Conservation (phyloP, 35 echinoderm and acorn worm genomes). For the Acanthaster planci region DNA sequence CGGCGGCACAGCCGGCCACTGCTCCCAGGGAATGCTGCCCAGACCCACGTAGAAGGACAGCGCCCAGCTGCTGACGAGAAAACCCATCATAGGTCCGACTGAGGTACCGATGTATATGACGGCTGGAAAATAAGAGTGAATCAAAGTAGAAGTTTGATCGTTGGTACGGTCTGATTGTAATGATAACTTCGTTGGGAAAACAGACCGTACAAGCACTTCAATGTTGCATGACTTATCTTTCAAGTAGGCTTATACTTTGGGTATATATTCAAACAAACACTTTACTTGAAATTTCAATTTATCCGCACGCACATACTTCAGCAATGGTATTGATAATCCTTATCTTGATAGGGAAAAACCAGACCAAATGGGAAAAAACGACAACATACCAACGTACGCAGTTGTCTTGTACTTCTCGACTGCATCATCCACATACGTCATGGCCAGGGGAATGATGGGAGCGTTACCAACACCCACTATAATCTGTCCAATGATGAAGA, state of each 20-base stretch:
- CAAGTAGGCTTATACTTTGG: too few relatives aligned
- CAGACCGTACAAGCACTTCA: too few relatives aligned
- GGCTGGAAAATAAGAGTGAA: constrained; percentile 29
- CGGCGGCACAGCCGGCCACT: constrained; percentile 41
- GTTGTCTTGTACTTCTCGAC: constrained; percentile 37
- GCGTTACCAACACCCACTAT: constrained; percentile 49
- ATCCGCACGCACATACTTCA: too few relatives aligned
- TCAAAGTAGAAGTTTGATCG: neutral
- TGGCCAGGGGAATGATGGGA: constrained; percentile 44
- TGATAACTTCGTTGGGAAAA: too few relatives aligned
- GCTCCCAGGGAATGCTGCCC: constrained; percentile 36
- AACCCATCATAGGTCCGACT: constrained; percentile 52
- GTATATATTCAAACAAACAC: too few relatives aligned
- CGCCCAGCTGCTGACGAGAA: constrained; percentile 34
- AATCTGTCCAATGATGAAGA: constrained; percentile 62
- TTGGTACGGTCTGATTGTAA: too few relatives aligned
- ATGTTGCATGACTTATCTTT: too few relatives aligned
- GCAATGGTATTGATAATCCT: neutral
- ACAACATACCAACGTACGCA: constrained; percentile 52
- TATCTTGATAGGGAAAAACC: neutral
- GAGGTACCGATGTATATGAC: constrained; percentile 35
- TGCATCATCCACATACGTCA: constrained; percentile 60
- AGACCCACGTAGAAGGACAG: constrained; percentile 59
- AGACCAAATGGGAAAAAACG: neutral
- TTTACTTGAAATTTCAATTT: too few relatives aligned